Percentiles rank a stretch among this genome's conserved stretches.
Evolutionary conservation across 2,888 invertebrate genomes (phyloP).

Genomic region (Poecilus cupreus): DNA sequence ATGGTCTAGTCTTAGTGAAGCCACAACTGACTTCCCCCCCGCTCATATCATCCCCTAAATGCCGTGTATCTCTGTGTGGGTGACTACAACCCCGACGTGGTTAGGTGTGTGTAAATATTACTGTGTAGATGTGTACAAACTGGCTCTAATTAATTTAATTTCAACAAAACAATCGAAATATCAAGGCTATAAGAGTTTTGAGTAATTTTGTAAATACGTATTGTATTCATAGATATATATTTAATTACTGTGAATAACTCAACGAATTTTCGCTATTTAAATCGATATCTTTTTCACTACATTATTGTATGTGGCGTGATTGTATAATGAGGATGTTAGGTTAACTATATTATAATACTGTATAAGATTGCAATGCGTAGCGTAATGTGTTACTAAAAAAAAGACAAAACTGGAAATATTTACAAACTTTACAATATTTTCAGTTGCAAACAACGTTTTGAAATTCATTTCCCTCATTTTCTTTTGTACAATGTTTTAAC

Average conservation of each 20-base stretch:
- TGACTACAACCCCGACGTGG: too few species aligned
- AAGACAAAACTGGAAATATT: slow-evolving; percentile 56
- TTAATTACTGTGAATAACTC: slow-evolving; percentile 46
- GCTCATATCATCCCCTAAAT: slow-evolving; percentile 10
- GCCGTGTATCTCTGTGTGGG: slow-evolving; percentile 21
- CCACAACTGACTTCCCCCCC: background rate
- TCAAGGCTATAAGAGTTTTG: slow-evolving; percentile 42
- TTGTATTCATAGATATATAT: slow-evolving; percentile 33
- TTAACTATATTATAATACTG: slow-evolving; percentile 34
- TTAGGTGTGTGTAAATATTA: slow-evolving; percentile 39
- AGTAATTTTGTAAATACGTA: slow-evolving; percentile 47
- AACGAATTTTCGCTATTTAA: slow-evolving; percentile 42
- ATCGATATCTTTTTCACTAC: slow-evolving; percentile 53
- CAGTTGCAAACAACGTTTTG: slow-evolving; percentile 39
- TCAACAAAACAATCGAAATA: slow-evolving; percentile 47
- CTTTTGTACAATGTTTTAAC: slow-evolving; percentile 21
- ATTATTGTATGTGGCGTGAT: slow-evolving; percentile 41
- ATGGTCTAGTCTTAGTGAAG: slow-evolving; percentile 51
- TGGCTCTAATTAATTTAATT: slow-evolving; percentile 34
- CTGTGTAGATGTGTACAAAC: slow-evolving; percentile 49
- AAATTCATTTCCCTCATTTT: slow-evolving; percentile 17
- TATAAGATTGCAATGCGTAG: slow-evolving; percentile 56
- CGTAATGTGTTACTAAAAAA: slow-evolving; percentile 40
- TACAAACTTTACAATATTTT: slow-evolving; percentile 43
- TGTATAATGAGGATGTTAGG: slow-evolving; percentile 46